Evolutionary conservation across 2,113 vertebrate species (phyloP).

Genomic region (Eolophus roseicapilla): DNA sequence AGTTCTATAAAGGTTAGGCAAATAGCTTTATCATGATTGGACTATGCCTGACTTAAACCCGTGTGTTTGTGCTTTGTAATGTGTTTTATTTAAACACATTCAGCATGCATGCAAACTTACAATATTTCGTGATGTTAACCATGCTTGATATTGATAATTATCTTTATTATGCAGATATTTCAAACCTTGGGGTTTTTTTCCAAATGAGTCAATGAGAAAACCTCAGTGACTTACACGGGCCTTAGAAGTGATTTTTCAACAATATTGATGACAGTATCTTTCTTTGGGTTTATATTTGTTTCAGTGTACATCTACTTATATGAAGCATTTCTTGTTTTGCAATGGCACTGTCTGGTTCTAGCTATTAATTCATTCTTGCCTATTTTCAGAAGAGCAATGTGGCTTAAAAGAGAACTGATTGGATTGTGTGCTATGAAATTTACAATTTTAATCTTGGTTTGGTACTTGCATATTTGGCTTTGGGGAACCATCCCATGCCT

Average conservation of each 20-base stretch:
- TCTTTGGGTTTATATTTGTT: slow-evolving; percentile 44
- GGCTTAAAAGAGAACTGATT: background rate
- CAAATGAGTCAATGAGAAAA: background rate
- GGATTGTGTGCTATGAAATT: background rate
- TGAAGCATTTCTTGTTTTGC: slow-evolving; percentile 66
- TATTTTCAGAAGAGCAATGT: slow-evolving; percentile 11
- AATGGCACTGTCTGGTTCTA: background rate
- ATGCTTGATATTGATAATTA: slow-evolving; percentile 9
- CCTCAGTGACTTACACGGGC: background rate
- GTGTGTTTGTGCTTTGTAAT: slow-evolving; percentile 68
- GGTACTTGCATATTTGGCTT: slow-evolving; percentile 18
- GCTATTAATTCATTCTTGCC: background rate
- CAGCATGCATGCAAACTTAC: slow-evolving; percentile 73
- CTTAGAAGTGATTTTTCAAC: background rate
- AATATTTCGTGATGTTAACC: slow-evolving; percentile 50
- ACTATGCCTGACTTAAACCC: slow-evolving; percentile 65
- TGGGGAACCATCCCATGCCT: background rate
- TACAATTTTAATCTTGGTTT: slow-evolving; percentile 4
- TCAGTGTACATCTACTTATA: background rate
- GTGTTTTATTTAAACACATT: slow-evolving; percentile 78
- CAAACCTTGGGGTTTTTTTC: background rate
- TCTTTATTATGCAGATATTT: background rate
- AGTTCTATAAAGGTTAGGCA: slow-evolving; percentile 82
- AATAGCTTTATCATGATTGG: slow-evolving; percentile 55
- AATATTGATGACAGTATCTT: background rate